Evolutionary conservation across 2,113 vertebrate species (phyloP).

Genomic region (Stercorarius parasiticus): DNA sequence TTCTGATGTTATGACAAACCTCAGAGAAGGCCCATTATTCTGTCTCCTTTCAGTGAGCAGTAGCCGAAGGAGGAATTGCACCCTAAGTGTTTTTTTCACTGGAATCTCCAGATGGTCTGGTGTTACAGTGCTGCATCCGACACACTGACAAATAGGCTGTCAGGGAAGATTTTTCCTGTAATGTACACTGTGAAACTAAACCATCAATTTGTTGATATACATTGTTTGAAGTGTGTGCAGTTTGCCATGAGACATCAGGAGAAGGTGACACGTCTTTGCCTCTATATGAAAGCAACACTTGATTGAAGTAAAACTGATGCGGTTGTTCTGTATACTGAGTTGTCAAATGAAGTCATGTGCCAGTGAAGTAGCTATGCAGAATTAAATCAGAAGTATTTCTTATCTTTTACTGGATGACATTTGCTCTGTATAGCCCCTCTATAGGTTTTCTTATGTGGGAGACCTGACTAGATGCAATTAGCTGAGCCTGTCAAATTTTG

Average conservation of each 20-base stretch:
- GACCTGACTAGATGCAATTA: not conserved
- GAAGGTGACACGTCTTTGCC: not conserved
- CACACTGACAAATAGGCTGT: slow-evolving; percentile 59
- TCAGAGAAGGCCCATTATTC: not conserved
- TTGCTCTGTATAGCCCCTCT: not conserved
- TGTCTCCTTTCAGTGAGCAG: slow-evolving; percentile 12
- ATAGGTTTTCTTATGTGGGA: not conserved
- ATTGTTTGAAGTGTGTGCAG: slow-evolving; percentile 40
- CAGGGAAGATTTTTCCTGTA: slow-evolving; percentile 47
- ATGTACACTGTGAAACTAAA: slow-evolving; percentile 60
- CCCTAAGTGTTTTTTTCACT: not conserved
- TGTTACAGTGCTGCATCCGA: slow-evolving; percentile 43
- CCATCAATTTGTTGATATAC: slow-evolving; percentile 57
- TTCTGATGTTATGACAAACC: slow-evolving; percentile 17
- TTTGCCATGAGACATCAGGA: slow-evolving; percentile 19
- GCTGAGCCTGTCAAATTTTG: not conserved
- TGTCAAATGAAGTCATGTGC: not conserved
- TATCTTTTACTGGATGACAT: not conserved
- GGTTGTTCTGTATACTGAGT: not conserved
- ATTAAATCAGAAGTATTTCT: not conserved
- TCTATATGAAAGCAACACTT: not conserved
- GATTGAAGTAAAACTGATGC: not conserved
- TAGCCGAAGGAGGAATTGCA: slow-evolving; percentile 43
- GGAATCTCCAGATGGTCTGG: slow-evolving; percentile 57
- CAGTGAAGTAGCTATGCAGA: not conserved